These are phyloP conservation scores for Phataginus tricuspis DNA, from an alignment of 2,797 vertebrate species.

Conservation along the genomic window DNA sequence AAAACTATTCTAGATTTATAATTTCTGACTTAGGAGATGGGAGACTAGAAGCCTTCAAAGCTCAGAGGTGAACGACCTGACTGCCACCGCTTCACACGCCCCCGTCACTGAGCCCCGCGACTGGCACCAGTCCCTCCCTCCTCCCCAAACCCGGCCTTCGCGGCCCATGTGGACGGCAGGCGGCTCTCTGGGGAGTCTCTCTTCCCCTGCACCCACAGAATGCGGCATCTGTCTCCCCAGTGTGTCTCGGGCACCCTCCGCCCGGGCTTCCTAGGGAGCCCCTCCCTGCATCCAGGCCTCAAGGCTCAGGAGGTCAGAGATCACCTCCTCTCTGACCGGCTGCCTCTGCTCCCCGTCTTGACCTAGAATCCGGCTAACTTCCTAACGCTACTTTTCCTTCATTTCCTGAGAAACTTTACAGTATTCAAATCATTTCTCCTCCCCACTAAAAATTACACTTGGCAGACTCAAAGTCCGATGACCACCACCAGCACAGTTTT, in stretches of 20 bases:
- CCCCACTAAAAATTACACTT: background rate
- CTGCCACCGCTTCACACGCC: accelerated
- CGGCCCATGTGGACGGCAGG: accelerated
- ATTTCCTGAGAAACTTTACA: background rate
- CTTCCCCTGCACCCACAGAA: background rate
- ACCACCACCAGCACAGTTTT: no score
- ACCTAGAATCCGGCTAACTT: background rate
- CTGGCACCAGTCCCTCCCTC: no score
- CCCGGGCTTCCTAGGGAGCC: accelerated
- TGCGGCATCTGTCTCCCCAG: background rate
- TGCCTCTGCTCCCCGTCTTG: background rate
- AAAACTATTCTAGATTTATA: background rate
- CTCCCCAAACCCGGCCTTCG: no score
- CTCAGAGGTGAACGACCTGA: accelerated
- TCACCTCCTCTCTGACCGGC: no score
- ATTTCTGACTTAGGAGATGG: background rate
- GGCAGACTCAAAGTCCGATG: background rate
- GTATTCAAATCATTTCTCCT: background rate
- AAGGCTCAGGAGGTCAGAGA: background rate
- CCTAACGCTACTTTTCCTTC: background rate
- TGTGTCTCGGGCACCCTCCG: background rate
- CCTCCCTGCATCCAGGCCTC: accelerated
- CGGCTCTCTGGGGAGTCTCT: accelerated
- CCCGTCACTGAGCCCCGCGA: accelerated
- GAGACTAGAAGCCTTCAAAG: background rate